These are phyloP conservation scores for Bradysia coprophila DNA, from an alignment of 1,140 invertebrate species.

Conservation along the genomic window DNA sequence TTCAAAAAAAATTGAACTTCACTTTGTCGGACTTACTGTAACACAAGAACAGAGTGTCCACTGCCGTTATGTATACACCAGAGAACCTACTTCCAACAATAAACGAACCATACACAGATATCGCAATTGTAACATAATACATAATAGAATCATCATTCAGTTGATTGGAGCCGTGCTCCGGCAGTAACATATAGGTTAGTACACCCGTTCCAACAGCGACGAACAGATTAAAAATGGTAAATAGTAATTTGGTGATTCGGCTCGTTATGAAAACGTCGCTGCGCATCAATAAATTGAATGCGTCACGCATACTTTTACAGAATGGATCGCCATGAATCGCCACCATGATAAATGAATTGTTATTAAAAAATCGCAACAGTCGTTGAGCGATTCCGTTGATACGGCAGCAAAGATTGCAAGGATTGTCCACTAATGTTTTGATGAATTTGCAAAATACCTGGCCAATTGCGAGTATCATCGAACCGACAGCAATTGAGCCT, in stretches of 20 bases:
- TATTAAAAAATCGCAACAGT: slow-evolving; percentile 68
- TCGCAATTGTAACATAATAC: slow-evolving; percentile 30
- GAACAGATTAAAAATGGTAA: slow-evolving; percentile 78
- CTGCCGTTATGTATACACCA: slow-evolving; percentile 82
- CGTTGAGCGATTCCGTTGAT: slow-evolving; percentile 44
- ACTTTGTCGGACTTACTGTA: slow-evolving; percentile 56
- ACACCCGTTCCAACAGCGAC: slow-evolving; percentile 54
- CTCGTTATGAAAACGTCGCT: slow-evolving; percentile 83
- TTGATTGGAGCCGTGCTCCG: no score
- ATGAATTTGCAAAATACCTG: slow-evolving; percentile 61
- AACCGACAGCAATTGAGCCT: slow-evolving; percentile 86
- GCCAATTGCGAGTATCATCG: slow-evolving; percentile 79
- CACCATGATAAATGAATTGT: slow-evolving; percentile 94
- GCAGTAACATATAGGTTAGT: slow-evolving; percentile 34
- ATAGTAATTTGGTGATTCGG: slow-evolving; percentile 78
- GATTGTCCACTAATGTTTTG: slow-evolving; percentile 69
- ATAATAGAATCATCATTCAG: slow-evolving; percentile 35
- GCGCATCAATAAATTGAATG: slow-evolving; percentile 76
- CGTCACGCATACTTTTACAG: slow-evolving; percentile 70
- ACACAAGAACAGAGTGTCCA: slow-evolving; percentile 90
- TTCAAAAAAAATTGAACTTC: not conserved
- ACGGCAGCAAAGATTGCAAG: slow-evolving; percentile 60
- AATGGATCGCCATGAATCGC: slow-evolving; percentile 89
- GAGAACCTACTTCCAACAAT: slow-evolving; percentile 79
- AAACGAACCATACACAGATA: slow-evolving; percentile 38